Conservation (phyloP, 1,140 invertebrate genomes). For the Sitodiplosis mosellana region DNA sequence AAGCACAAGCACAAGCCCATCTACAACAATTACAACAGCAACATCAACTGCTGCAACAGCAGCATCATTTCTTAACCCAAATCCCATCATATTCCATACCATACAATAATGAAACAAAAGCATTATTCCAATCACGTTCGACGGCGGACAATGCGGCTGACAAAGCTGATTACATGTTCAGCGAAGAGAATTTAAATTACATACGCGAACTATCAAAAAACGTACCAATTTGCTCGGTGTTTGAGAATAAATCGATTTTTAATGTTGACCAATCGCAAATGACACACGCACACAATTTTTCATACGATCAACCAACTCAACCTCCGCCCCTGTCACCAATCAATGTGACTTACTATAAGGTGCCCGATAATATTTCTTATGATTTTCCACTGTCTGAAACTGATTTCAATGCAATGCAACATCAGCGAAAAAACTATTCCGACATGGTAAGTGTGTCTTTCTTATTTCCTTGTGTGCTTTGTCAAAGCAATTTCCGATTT, state of each 20-base stretch:
- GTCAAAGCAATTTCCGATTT: no score
- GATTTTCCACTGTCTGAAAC: no score
- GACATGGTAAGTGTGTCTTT: no score
- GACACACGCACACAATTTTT: background rate
- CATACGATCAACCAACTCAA: background rate
- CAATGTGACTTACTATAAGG: no score
- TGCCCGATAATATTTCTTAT: no score
- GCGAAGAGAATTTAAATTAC: slow-evolving; percentile 21
- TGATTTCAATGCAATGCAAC: no score
- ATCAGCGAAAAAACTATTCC: no score
- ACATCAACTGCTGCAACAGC: slow-evolving; percentile 2
- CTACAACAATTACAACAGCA: slow-evolving; percentile 4
- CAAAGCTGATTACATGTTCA: slow-evolving; percentile 11
- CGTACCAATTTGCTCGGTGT: slow-evolving; percentile 21
- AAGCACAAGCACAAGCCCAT: background rate
- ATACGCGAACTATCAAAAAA: slow-evolving; percentile 23
- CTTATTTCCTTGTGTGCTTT: no score
- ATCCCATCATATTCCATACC: slow-evolving; percentile 4
- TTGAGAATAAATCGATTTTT: slow-evolving; percentile 23
- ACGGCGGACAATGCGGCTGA: background rate
- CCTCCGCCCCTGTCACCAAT: background rate
- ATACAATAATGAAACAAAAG: background rate
- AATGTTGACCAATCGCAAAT: slow-evolving; percentile 5
- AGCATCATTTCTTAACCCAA: slow-evolving; percentile 7
- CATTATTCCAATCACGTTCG: background rate